Base-by-base conservation (phyloP, 2,113 vertebrate genomes). In the Calyptomena viridis region DNA sequence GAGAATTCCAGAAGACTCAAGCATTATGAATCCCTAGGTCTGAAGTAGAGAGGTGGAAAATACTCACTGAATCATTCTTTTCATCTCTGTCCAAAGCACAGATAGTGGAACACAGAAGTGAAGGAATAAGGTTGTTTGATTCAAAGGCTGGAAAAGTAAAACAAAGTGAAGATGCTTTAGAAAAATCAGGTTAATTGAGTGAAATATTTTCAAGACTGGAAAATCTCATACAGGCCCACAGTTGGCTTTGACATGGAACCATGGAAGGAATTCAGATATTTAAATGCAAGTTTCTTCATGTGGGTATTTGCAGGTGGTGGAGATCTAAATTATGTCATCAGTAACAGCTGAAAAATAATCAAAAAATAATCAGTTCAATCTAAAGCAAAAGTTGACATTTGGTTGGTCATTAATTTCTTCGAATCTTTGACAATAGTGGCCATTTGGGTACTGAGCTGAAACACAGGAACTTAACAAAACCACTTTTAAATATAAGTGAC, bases 51-150 rank as follows among this genome's bases (percentile, higher is more conserved):
- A 44, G 2, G 6, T 55, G 20, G 28, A 56, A 73, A 73, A 76
- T 5, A 27, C 4, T 24, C 21, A 8, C 0, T 33, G 39, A 55
- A 17, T 59, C 44, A 53, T 27, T 1, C 3, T 7, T 77, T 82
- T 56, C 1, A 14, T 4, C 3, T 30, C 39, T 50, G 7, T 31
- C 24, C 4, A 52, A 79, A 35, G 1, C 1, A 0, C 9, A 35
- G 3, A n/a, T 5, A 14, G 10, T 7, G 6, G 39, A n/a, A 58
- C 20, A 5, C 2, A 46, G 39, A 67, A 8, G 6, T n/a, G 20
- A 25, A 73, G 3, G 19, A 64, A n/a, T 4, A 6, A 8, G 1
- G 1, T 27, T 52, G 20, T 58, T 73, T 49, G 37, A 52, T 23
- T 60, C 18, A 75, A 62, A 52, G 12, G 11, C 1, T 49, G 16